phyloP scores from a whole-genome alignment of 2,113 vertebrate species.

The Paradisaea rubra region DNA sequence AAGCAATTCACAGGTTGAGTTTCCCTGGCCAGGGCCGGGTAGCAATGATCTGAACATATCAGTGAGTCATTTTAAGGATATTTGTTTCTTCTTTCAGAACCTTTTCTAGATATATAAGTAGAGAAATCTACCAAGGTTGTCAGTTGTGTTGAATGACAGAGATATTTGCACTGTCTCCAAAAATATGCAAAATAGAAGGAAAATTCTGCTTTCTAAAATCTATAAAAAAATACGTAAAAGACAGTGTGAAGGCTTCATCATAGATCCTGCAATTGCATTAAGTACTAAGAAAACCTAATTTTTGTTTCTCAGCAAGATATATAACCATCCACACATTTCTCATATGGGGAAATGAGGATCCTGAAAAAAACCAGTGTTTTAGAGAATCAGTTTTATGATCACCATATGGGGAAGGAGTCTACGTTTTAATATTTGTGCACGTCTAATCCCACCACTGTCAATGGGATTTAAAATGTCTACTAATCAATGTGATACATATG shows the following conservation, averaged over 20 bases:
- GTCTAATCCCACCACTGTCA: slow-evolving; percentile 10
- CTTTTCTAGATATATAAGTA: background rate
- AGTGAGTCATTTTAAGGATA: background rate
- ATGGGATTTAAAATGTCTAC: slow-evolving; percentile 17
- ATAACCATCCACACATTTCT: background rate
- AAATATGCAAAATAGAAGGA: background rate
- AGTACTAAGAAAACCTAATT: background rate
- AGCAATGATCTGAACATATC: background rate
- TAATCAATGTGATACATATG: slow-evolving; percentile 26
- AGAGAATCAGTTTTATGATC: background rate
- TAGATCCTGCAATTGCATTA: background rate
- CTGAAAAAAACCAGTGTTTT: background rate
- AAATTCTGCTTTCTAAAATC: background rate
- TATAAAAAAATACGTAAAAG: background rate
- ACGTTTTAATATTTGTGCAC: background rate
- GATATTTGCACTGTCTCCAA: background rate
- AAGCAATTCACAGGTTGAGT: background rate
- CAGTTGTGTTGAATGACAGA: background rate
- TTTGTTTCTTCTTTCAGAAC: background rate
- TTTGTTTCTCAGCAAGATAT: background rate
- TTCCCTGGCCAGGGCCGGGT: background rate
- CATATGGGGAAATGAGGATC: background rate
- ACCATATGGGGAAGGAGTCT: background rate
- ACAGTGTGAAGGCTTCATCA: background rate
- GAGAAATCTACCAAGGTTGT: background rate